Evolutionary conservation across 2,113 vertebrate genomes (phyloP).

Genomic region (Equus przewalskii): DNA sequence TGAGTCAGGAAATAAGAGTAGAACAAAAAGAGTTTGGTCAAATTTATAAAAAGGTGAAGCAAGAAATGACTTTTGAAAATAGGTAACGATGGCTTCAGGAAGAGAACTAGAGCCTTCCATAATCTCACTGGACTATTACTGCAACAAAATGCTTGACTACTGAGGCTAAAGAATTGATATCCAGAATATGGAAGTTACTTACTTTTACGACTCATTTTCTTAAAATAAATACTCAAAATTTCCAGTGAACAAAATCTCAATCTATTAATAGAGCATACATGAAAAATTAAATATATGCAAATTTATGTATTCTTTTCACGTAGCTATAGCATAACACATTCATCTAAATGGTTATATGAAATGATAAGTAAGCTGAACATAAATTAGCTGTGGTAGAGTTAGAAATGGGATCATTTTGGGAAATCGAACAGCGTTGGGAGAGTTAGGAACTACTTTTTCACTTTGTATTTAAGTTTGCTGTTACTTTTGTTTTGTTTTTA

Average conservation of each 20-base stretch:
- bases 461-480: neutral
- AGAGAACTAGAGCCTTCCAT: neutral
- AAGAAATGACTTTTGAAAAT: slow-evolving; percentile 47
- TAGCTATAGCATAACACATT: neutral
- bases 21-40: slow-evolving; percentile 17
- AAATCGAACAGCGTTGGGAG: neutral
- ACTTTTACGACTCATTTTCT: slow-evolving; percentile 21
- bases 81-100: neutral
- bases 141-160: neutral
- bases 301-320: slow-evolving; percentile 34
- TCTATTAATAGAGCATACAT: neutral
- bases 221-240: slow-evolving; percentile 52
- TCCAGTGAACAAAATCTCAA: neutral
- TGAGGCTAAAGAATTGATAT: neutral
- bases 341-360: neutral
- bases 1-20: neutral
- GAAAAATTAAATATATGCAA: slow-evolving; percentile 53
- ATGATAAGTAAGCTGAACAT: neutral
- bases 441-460: neutral
- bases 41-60: slow-evolving; percentile 28
- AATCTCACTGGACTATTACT: neutral
- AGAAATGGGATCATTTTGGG: slow-evolving; percentile 30
- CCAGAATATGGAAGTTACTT: neutral
- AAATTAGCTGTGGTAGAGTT: neutral
- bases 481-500: neutral